Evolutionary conservation across 2,888 invertebrate species (phyloP), one percentile per base, ranked within the genome.

Genomic region (Spialia ferax): DNA sequence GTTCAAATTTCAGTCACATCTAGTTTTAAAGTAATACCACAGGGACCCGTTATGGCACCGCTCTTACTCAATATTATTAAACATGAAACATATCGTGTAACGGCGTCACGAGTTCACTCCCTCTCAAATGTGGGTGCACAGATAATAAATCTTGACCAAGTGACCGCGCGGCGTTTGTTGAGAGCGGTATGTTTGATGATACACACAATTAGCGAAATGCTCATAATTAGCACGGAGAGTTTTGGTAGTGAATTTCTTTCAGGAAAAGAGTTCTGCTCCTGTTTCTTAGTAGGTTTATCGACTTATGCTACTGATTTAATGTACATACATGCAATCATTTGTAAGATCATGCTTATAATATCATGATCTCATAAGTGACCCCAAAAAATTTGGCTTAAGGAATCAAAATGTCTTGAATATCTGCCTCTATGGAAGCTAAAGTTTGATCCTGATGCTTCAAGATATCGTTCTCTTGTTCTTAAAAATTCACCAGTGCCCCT

Each of bases 111-210:
- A 54, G 63, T 63, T 63, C 63, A 63, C 29, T 35, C 23, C 45
- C 15, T 20, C 22, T 55, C 55, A 18, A 26, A 42, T 38, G 42
- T 42, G 23, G 23, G 26, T 54, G 18, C 42, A 26, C 3, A 42
- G 63, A 63, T 63, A 55, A 62, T 42, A 18, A 63, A 63, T 38
- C 63, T 63, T 63, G 63, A 55, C 63, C 55, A 29, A 29, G 18
- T 63, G 63, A 63, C 63, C 63, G 42, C 52, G 18, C 63, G 63
- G 63, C 54, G 52, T 38, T 23, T 52, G 38, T 38, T 62, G 18
- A 26, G 42, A 63, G 54, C 54, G 38, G 22, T 3, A 15, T 63
- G 23, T 42, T 50, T 35, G 38, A 15, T 15, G 50, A 55, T 42
- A 55, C 23, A 23, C 23, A 38, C 42, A 63, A 63, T 63, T 55